Evolutionary conservation across 2,113 vertebrate species (phyloP).

Genomic region (Grammomys surdaster): DNA sequence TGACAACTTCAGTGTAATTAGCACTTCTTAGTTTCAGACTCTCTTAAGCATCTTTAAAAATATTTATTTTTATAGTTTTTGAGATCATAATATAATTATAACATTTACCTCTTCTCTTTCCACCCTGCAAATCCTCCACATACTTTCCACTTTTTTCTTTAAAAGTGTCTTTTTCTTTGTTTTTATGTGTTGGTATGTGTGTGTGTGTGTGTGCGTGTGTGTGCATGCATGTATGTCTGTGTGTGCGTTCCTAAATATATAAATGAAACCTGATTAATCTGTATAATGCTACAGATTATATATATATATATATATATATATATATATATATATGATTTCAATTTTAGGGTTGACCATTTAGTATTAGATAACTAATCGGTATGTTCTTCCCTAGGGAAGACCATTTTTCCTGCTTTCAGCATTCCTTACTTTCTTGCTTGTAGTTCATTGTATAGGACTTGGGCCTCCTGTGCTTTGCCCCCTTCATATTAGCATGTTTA

Average conservation of each 20-base stretch:
- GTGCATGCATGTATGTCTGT: neutral
- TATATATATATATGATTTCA: neutral
- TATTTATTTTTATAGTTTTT: neutral
- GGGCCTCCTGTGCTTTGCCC: neutral
- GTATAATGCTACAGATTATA: neutral
- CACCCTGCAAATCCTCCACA: neutral
- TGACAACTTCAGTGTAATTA: conserved; percentile 16
- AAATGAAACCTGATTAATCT: neutral
- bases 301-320: neutral
- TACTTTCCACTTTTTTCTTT: neutral
- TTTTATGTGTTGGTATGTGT: neutral
- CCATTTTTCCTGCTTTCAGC: neutral
- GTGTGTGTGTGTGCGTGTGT: neutral
- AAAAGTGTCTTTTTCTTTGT: neutral
- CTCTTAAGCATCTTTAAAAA: neutral
- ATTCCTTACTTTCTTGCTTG: neutral
- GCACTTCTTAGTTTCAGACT: neutral
- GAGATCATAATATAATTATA: neutral
- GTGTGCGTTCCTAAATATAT: neutral
- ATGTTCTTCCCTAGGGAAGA: neutral
- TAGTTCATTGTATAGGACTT: neutral
- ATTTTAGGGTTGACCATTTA: neutral
- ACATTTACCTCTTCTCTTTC: neutral
- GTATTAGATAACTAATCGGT: neutral
- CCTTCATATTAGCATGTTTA: neutral